Evolutionary conservation across 2,888 invertebrate genomes (phyloP).

Genomic region (Drosophila anomalipes): DNA sequence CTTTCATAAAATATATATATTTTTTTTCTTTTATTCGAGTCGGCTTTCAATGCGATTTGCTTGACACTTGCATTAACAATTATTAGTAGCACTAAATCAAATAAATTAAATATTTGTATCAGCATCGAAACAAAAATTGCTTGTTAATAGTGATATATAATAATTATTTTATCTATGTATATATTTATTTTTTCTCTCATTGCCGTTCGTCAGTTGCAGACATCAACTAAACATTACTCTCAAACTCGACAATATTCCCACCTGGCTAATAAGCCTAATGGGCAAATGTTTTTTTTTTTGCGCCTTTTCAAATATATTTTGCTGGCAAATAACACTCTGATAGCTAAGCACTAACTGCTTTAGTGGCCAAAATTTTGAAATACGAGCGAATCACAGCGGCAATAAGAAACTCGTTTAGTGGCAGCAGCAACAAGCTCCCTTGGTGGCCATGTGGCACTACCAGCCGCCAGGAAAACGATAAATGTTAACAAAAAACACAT

Average conservation of each 20-base stretch:
- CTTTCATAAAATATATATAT: background rate
- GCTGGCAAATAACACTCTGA: background rate
- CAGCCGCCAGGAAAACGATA: slow-evolving; percentile 12
- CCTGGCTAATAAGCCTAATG: slow-evolving; percentile 7
- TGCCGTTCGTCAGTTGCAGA: background rate
- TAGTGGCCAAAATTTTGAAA: background rate
- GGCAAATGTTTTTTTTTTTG: background rate
- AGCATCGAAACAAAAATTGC: background rate
- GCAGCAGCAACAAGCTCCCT: slow-evolving; percentile 11
- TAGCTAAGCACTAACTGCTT: background rate
- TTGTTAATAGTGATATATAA: background rate
- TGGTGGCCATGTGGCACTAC: slow-evolving; percentile 26
- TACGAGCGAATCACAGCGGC: slow-evolving; percentile 7
- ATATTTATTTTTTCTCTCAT: background rate
- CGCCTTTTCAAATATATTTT: background rate
- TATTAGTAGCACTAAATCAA: background rate
- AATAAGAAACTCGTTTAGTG: slow-evolving; percentile 21
- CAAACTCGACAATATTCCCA: background rate
- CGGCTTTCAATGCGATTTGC: background rate
- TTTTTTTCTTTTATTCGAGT: background rate
- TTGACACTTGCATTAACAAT: background rate
- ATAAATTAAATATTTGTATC: background rate
- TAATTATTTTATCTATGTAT: background rate
- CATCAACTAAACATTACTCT: background rate
- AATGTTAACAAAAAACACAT: slow-evolving; percentile 13